Conservation (phyloP, 2,797 vertebrate genomes). For the Peromyscus melanophrys region DNA sequence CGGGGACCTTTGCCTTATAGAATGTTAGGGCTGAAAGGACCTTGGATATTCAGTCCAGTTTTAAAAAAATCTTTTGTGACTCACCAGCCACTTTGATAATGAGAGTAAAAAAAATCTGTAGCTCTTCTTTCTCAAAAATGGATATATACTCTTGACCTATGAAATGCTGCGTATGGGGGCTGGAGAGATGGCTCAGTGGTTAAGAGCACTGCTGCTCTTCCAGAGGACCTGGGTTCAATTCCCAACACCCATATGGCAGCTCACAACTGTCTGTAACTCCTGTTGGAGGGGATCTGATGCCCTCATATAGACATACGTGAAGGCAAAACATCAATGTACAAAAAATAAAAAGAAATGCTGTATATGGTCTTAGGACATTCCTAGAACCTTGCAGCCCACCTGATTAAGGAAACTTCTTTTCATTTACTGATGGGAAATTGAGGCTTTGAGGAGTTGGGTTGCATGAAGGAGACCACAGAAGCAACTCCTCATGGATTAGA, state of each 20-base stretch:
- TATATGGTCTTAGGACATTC: neutral
- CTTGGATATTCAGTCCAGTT: constrained; percentile 53
- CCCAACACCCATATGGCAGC: too few species aligned
- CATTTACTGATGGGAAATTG: neutral
- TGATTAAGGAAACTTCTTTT: constrained; percentile 11
- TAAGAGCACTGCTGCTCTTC: too few species aligned
- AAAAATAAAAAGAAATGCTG: neutral
- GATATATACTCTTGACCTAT: neutral
- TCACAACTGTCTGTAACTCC: too few species aligned
- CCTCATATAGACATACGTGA: too few species aligned
- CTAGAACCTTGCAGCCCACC: neutral
- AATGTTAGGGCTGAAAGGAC: constrained; percentile 48
- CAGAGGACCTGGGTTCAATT: too few species aligned
- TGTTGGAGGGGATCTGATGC: too few species aligned
- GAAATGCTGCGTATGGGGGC: neutral
- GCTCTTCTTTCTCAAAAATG: neutral
- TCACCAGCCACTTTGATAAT: constrained; percentile 44
- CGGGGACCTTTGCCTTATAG: constrained; percentile 57
- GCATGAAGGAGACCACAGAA: neutral
- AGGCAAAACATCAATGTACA: too few species aligned
- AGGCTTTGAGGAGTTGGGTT: neutral
- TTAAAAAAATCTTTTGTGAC: constrained; percentile 34
- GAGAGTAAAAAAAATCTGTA: constrained; percentile 26
- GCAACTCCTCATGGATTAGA: neutral
- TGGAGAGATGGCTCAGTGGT: too few species aligned